Conservation (phyloP, 2,888 invertebrate species). For the Lasius fuliginosus region DNA sequence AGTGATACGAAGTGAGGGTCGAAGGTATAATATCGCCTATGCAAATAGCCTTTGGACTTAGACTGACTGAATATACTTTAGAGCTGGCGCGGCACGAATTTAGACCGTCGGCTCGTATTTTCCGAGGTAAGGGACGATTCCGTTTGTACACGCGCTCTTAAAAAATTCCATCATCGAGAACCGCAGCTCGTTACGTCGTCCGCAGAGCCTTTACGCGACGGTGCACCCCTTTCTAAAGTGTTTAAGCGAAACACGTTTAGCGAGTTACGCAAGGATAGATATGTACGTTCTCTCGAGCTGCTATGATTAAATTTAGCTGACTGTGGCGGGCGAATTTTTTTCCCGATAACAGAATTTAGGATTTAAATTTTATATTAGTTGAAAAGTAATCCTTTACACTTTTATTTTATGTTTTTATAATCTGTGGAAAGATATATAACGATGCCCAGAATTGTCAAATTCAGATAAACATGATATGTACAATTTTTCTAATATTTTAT, state of each 20-base stretch:
- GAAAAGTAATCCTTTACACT: neutral
- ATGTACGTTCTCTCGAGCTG: neutral
- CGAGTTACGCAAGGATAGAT: slow-evolving; percentile 60
- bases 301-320: slow-evolving; percentile 19
- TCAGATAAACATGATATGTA: neutral
- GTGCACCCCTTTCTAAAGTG: slow-evolving; percentile 7
- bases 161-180: slow-evolving; percentile 72
- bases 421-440: neutral
- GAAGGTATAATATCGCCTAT: slow-evolving; percentile 86
- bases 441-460: neutral
- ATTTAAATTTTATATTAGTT: neutral
- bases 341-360: neutral
- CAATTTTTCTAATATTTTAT: neutral
- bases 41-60: slow-evolving; percentile 86
- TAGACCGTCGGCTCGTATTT: slow-evolving; percentile 71
- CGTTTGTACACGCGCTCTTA: slow-evolving; percentile 61
- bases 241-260: slow-evolving; percentile 54
- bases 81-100: slow-evolving; percentile 73
- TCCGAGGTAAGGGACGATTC: slow-evolving; percentile 53
- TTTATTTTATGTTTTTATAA: neutral
- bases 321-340: neutral
- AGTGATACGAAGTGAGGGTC: slow-evolving; percentile 68
- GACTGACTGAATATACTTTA: slow-evolving; percentile 85
- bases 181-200: slow-evolving; percentile 65
- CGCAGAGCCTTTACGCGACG: slow-evolving; percentile 51